Evolutionary conservation across 2,113 vertebrate genomes (phyloP), one percentile per base, ranked within the genome.

Genomic region (Ploceus nigricollis): DNA sequence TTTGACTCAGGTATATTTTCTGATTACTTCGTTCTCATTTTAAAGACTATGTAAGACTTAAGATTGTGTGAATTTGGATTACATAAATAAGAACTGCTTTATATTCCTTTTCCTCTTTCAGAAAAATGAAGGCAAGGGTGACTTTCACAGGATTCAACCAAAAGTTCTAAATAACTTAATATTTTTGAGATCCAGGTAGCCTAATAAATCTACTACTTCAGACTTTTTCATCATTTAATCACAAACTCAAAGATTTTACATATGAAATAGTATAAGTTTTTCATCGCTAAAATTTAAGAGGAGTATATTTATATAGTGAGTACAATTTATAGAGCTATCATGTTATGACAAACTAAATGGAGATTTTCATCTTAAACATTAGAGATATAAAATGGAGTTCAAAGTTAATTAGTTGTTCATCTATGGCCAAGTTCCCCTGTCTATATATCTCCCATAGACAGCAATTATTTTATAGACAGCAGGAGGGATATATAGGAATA

Each of bases 301-400:
- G 4, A 66, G 1, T 40, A 40, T 70, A 78, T 70, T 75, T 66
- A 31, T 66, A 53, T 1, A n/a, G n/a, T 0, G 0, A 75, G n/a
- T 82, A 65, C 9, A 66, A 73, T 28, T 66, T 72, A 39, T 5
- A 92, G 31, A 87, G 21, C 44, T 69, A 44, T 23, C 44, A 37
- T 30, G 5, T 47, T 77, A 84, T 69, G 5, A 8, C 63, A 68
- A 87, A 47, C 13, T 60, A 65, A 79, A 69, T 33, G 19, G 31
- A 83, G 19, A 65, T 81, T 89, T 84, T 82, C 13, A 23, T 73
- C 44, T 73, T 68, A 77, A 66, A 40, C 40, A 88, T 48, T 82
- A 63, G 13, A 77, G 40, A n/a, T 13, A 24, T 63, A 70, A 81
- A 80, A 56, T 11, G 15, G 27, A 87, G 23, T 33, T 82, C 65